Evolutionary conservation across 2,113 vertebrate genomes (phyloP).

Genomic region (Lichenostomus cassidix): DNA sequence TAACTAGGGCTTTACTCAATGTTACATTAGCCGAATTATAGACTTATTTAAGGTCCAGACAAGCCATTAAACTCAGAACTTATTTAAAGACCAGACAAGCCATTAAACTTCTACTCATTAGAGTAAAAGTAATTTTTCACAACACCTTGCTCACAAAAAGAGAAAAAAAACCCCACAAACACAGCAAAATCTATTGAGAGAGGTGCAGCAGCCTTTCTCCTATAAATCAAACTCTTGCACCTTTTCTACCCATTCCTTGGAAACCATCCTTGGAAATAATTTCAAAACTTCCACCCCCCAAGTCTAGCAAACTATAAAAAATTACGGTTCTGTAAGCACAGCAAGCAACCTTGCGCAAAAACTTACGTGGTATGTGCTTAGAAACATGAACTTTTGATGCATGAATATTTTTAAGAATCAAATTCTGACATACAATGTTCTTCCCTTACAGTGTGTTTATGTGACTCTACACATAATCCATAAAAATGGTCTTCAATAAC

Average conservation of each 20-base stretch:
- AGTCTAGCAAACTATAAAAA: not conserved
- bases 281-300: not conserved
- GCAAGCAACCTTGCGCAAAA: not conserved
- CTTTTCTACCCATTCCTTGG: not conserved
- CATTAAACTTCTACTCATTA: not conserved
- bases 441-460: not conserved
- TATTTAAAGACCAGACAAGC: not conserved
- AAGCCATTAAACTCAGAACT: not conserved
- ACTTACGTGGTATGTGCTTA: not conserved
- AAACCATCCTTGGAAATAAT: not conserved
- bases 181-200: not conserved
- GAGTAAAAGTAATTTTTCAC: not conserved
- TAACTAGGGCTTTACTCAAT: not conserved
- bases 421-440: not conserved
- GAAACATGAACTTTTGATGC: not conserved
- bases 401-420: not conserved
- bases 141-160: not conserved
- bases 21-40: not conserved
- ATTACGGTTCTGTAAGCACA: not conserved
- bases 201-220: not conserved
- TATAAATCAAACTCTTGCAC: not conserved
- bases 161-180: rapidly evolving
- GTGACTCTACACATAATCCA: not conserved
- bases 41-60: not conserved
- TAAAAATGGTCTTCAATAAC: not conserved